phyloP scores from a whole-genome alignment of 2,888 invertebrate genomes.

The Lasius fuliginosus region DNA sequence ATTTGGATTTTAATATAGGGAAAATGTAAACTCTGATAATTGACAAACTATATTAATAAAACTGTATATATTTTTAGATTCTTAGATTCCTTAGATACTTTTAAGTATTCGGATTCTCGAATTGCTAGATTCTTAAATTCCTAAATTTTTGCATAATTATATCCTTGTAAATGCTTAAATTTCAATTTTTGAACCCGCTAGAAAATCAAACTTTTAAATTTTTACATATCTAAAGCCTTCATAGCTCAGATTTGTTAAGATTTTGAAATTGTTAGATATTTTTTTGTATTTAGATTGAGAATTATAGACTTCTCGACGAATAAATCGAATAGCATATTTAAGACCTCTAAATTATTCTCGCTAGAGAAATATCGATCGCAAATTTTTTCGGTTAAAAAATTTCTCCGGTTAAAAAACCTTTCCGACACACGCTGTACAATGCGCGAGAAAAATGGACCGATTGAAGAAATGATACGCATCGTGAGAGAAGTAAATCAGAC shows the following conservation, averaged over 20 bases:
- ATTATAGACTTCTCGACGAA: not conserved
- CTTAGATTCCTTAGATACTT: not conserved
- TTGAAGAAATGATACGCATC: constrained; percentile 45
- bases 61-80: constrained; percentile 10
- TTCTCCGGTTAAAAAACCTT: constrained; percentile 31
- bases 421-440: constrained; percentile 51
- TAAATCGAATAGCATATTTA: constrained; percentile 4
- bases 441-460: constrained; percentile 61
- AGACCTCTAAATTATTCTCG: not conserved
- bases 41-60: not conserved
- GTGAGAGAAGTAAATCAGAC: not conserved
- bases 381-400: constrained; percentile 8
- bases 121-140: not conserved
- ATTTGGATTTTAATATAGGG: not conserved
- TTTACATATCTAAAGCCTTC: not conserved
- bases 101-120: not conserved
- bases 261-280: not conserved
- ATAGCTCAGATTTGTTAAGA: not conserved
- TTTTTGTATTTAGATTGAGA: constrained; percentile 2
- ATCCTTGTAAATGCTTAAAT: not conserved
- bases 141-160: not conserved
- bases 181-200: not conserved
- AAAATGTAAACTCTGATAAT: constrained; percentile 2
- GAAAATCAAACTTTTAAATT: not conserved
- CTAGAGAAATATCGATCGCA: not conserved